These are phyloP conservation scores for Larimichthys crocea DNA, from an alignment of 2,113 vertebrate species.

Conservation along the genomic window DNA sequence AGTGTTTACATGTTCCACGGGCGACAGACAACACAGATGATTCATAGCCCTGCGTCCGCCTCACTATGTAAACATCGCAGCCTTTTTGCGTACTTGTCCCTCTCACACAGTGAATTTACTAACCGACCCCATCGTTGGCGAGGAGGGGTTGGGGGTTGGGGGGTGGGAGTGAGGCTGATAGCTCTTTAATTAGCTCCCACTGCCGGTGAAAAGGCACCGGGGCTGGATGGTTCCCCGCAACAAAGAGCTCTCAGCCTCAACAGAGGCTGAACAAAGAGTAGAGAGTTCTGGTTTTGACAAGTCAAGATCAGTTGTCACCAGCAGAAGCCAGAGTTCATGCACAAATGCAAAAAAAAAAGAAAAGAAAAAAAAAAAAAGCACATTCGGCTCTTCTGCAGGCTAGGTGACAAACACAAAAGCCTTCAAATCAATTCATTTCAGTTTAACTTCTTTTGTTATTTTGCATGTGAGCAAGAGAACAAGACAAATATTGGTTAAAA, in stretches of 20 bases:
- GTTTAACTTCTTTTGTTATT: neutral
- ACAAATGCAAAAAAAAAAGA: slow-evolving; percentile 30
- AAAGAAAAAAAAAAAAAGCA: slow-evolving; percentile 24
- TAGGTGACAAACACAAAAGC: neutral
- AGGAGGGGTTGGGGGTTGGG: neutral
- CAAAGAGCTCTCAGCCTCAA: slow-evolving; percentile 72
- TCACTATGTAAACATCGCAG: slow-evolving; percentile 11
- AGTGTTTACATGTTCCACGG: slow-evolving; percentile 6
- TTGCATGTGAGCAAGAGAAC: neutral
- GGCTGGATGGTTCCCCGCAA: slow-evolving; percentile 76
- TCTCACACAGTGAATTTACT: slow-evolving; percentile 23
- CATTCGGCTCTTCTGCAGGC: slow-evolving; percentile 1
- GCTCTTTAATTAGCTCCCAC: slow-evolving; percentile 65
- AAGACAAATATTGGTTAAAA: neutral
- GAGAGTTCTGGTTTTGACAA: slow-evolving; percentile 79
- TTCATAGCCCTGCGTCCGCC: neutral
- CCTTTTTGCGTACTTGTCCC: slow-evolving; percentile 25
- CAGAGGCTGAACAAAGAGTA: slow-evolving; percentile 73
- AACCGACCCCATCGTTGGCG: slow-evolving; percentile 16
- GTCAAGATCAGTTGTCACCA: slow-evolving; percentile 72
- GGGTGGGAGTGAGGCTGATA: slow-evolving; percentile 22
- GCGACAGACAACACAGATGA: neutral
- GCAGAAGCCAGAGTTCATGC: slow-evolving; percentile 61
- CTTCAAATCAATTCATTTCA: neutral
- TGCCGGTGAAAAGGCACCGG: slow-evolving; percentile 45